A percentile compares a stretch with the other conserved stretches of the same genome.
These are phyloP conservation scores for Henricia sp. DNA, from an alignment of 53 echinoderm and acorn worm species.

Conservation along the genomic window DNA sequence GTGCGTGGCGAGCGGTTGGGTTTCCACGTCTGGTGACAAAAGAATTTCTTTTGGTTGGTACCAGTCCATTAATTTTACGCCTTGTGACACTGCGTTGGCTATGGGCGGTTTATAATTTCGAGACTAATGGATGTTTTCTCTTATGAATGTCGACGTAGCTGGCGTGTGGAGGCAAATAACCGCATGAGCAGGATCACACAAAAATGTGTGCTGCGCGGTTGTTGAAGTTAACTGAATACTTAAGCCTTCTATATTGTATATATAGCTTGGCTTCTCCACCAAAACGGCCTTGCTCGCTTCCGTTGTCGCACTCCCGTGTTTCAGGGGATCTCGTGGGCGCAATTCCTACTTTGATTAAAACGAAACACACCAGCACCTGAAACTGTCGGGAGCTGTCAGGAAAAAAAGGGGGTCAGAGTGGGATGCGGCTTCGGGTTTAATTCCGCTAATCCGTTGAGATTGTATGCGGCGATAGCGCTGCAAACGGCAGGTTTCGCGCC, in stretches of 20 bases:
- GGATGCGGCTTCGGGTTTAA: not conserved
- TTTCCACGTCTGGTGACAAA: not conserved
- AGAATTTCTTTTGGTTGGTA: not conserved
- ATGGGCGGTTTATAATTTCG: not conserved
- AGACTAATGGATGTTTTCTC: constrained; percentile 43
- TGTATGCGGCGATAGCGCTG: constrained; percentile 6
- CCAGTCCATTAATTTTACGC: constrained; percentile 8
- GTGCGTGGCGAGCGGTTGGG: constrained; percentile 3
- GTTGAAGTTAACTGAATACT: no score
- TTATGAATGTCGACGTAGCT: constrained; percentile 7
- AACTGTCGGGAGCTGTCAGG: constrained; percentile 16
- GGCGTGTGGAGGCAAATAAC: no score
- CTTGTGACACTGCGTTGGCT: not conserved
- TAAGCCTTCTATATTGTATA: no score
- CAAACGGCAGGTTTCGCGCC: not conserved
- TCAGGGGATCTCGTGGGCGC: constrained; percentile 1
- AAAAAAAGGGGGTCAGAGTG: constrained; percentile 28
- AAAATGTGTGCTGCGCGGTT: no score
- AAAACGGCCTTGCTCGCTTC: constrained; percentile 43
- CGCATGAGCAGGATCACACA: no score
- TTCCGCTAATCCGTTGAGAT: constrained; percentile 23
- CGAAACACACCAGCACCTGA: not conserved
- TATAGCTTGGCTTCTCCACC: not conserved
- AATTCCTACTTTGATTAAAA: constrained; percentile 47
- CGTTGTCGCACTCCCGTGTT: constrained; percentile 19